Conservation (phyloP, 2,797 vertebrate species). For the Neosilurus hyrtlii region DNA sequence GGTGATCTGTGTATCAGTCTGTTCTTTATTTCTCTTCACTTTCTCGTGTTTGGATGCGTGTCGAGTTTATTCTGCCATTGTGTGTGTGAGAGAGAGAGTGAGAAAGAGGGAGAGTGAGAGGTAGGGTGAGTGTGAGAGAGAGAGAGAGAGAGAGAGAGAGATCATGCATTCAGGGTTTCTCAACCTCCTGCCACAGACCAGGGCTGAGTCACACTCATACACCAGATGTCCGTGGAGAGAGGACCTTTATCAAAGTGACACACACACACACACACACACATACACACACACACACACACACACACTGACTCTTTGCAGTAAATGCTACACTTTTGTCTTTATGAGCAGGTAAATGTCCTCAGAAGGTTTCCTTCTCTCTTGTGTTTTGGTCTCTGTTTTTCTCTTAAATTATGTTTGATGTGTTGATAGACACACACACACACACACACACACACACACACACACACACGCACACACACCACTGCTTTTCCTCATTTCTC, state of each 20-base stretch:
- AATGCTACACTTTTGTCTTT: background rate
- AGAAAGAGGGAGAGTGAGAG: no score
- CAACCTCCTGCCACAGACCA: conserved; percentile 38
- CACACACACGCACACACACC: background rate
- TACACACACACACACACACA: background rate
- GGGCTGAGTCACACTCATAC: conserved; percentile 33
- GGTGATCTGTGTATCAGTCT: background rate
- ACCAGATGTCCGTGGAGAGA: conserved; percentile 48
- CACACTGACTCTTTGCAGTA: background rate
- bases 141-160: background rate
- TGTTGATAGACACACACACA: background rate
- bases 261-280: conserved; percentile 22
- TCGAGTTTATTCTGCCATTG: conserved; percentile 3
- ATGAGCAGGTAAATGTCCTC: background rate
- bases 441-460: background rate
- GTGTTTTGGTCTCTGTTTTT: background rate
- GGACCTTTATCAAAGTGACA: conserved; percentile 43
- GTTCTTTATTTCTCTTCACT: background rate
- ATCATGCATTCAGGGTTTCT: conserved; percentile 15
- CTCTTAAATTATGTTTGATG: background rate
- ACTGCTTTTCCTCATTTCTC: no score
- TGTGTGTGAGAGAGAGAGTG: background rate
- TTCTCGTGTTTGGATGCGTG: conserved; percentile 5
- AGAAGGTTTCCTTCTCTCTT: background rate
- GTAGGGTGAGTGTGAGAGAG: background rate